Conservation (phyloP, 2,797 vertebrate species). For the Halcyon chelicuti region DNA sequence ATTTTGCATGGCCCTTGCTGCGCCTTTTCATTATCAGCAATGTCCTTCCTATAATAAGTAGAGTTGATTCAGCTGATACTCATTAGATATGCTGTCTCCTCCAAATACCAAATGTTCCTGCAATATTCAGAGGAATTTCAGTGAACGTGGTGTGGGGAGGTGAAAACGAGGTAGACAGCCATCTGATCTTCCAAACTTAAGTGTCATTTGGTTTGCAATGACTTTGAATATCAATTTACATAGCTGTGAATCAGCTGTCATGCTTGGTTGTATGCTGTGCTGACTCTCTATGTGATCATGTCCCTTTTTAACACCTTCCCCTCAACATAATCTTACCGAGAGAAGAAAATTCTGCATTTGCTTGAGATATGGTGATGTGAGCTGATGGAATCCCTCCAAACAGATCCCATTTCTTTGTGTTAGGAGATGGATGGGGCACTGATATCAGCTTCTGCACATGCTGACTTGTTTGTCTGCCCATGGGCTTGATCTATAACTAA, state of each 20-base stretch:
- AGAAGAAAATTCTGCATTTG: not conserved
- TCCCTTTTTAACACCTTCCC: not conserved
- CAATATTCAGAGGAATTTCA: conserved; percentile 38
- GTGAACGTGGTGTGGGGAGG: not conserved
- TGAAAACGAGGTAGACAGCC: not conserved
- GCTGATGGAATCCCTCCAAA: not conserved
- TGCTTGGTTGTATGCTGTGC: not conserved
- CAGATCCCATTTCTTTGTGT: not conserved
- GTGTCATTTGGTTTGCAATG: not conserved
- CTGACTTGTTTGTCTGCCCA: not conserved
- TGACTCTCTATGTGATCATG: not conserved
- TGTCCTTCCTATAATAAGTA: conserved; percentile 57
- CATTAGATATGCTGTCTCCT: conserved; percentile 65
- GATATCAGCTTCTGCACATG: not conserved
- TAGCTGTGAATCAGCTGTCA: not conserved
- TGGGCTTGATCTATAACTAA: not conserved
- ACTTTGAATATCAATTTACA: not conserved
- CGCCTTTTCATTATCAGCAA: conserved; percentile 51
- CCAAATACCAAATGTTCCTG: conserved; percentile 45
- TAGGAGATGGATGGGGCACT: not conserved
- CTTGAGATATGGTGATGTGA: not conserved
- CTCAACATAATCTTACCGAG: not conserved
- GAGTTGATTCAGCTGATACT: conserved; percentile 63
- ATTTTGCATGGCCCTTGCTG: conserved; percentile 51
- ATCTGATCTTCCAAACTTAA: conserved; percentile 11